These are phyloP conservation scores for Ophion slaviceki DNA, from an alignment of 2,888 invertebrate genomes.

Conservation along the genomic window DNA sequence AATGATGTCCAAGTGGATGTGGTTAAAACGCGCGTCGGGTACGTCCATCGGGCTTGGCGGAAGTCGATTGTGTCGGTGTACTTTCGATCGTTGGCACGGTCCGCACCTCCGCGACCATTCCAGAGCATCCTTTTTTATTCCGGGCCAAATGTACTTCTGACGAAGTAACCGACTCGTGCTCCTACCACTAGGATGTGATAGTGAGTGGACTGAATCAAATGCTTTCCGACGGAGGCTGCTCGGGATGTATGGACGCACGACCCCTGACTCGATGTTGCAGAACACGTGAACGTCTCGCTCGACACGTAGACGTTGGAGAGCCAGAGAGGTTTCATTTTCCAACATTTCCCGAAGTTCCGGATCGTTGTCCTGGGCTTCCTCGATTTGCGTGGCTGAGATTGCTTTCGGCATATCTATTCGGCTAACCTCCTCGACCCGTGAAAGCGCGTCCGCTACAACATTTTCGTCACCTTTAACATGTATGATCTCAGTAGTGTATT, in stretches of 20 bases:
- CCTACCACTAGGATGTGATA: slow-evolving; percentile 29
- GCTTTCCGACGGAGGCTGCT: background rate
- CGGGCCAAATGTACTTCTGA: slow-evolving; percentile 11
- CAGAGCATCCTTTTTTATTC: slow-evolving; percentile 13
- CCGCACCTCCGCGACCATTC: slow-evolving; percentile 2
- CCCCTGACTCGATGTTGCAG: slow-evolving; percentile 25
- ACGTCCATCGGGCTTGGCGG: slow-evolving; percentile 10
- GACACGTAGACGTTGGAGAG: slow-evolving; percentile 2
- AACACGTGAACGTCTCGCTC: slow-evolving; percentile 2
- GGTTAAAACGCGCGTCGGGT: slow-evolving; percentile 76
- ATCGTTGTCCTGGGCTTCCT: slow-evolving; percentile 7
- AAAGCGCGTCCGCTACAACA: slow-evolving; percentile 11
- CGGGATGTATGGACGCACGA: slow-evolving; percentile 34
- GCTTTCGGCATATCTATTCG: slow-evolving; percentile 7
- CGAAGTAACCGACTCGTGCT: background rate
- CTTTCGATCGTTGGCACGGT: slow-evolving; percentile 60
- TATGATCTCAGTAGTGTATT: slow-evolving; percentile 1
- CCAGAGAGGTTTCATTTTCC: slow-evolving; percentile 9
- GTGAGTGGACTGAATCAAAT: slow-evolving; percentile 8
- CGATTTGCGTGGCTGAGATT: background rate
- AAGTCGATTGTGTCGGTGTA: slow-evolving; percentile 37
- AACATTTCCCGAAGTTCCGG: background rate
- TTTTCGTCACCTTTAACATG: slow-evolving; percentile 12
- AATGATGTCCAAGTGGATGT: slow-evolving; percentile 83
- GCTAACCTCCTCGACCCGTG: background rate